phyloP scores from a whole-genome alignment of 2,888 invertebrate species.

The Dasypolia templi region DNA sequence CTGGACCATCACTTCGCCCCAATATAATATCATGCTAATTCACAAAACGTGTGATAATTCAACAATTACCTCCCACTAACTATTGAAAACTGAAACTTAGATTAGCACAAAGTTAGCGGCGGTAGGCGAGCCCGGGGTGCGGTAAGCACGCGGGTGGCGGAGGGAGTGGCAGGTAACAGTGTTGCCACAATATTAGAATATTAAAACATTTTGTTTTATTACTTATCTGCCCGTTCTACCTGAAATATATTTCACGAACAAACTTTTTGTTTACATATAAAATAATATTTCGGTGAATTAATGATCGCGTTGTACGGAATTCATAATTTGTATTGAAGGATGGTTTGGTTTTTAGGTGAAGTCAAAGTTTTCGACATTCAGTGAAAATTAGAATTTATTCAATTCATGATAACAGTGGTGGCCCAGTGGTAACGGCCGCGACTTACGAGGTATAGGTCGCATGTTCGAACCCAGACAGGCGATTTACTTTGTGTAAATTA shows the following conservation, averaged over 20 bases:
- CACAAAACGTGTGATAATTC: slow-evolving; percentile 40
- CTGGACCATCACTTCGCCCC: no score
- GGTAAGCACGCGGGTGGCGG: no score
- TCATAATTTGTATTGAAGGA: slow-evolving; percentile 10
- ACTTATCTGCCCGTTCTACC: slow-evolving; percentile 6
- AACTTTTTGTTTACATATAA: slow-evolving; percentile 20
- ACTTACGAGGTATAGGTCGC: no score
- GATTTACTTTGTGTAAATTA: no score
- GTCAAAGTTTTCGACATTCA: no score
- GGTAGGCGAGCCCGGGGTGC: not conserved
- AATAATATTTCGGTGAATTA: not conserved
- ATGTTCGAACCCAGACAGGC: no score
- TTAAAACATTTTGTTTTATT: slow-evolving; percentile 26
- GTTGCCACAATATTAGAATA: slow-evolving; percentile 37
- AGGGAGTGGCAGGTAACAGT: not conserved
- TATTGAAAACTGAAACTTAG: slow-evolving; percentile 30
- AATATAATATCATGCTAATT: slow-evolving; percentile 32
- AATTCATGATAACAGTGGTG: not conserved
- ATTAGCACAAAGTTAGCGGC: slow-evolving; percentile 45
- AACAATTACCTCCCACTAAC: slow-evolving; percentile 15
- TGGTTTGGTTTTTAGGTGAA: not conserved
- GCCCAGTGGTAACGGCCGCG: no score
- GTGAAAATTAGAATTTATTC: not conserved
- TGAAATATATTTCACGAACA: slow-evolving; percentile 27
- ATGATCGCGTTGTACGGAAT: slow-evolving; percentile 6